Evolutionary conservation across 2,797 vertebrate genomes (phyloP).

Genomic region (Loris lydekkerianus): DNA sequence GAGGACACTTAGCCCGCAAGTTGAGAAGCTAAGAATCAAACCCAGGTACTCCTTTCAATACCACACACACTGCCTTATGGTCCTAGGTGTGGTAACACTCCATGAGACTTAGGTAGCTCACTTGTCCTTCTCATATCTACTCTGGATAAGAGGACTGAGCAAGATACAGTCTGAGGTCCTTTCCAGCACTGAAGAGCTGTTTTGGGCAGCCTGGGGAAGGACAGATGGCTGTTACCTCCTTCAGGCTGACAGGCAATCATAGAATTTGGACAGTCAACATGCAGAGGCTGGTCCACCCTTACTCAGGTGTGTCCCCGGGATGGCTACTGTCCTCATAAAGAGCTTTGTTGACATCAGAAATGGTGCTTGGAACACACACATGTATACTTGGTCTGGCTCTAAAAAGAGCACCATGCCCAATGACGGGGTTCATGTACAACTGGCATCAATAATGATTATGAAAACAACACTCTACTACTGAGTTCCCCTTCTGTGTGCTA

Average conservation of each 20-base stretch:
- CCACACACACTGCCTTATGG: too few relatives aligned
- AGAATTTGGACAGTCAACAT: background rate
- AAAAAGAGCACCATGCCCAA: background rate
- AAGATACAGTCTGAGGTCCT: background rate
- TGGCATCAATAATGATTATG: background rate
- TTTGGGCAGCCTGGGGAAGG: background rate
- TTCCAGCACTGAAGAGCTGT: background rate
- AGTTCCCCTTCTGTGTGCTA: background rate
- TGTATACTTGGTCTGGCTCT: background rate
- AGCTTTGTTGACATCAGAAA: background rate
- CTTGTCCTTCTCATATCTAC: background rate
- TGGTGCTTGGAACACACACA: constrained; percentile 1
- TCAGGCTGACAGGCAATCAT: constrained; percentile 3
- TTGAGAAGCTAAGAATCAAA: background rate
- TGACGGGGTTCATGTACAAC: too few relatives aligned
- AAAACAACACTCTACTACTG: background rate
- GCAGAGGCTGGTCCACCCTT: background rate
- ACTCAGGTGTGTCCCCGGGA: background rate
- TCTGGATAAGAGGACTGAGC: background rate
- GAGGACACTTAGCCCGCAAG: background rate
- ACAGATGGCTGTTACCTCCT: background rate
- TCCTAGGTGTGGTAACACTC: background rate
- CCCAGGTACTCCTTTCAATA: background rate
- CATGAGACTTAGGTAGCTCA: background rate
- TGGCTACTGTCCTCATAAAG: background rate